Evolutionary conservation across 2,888 invertebrate genomes (phyloP).

Genomic region (Danaus chrysippus): DNA sequence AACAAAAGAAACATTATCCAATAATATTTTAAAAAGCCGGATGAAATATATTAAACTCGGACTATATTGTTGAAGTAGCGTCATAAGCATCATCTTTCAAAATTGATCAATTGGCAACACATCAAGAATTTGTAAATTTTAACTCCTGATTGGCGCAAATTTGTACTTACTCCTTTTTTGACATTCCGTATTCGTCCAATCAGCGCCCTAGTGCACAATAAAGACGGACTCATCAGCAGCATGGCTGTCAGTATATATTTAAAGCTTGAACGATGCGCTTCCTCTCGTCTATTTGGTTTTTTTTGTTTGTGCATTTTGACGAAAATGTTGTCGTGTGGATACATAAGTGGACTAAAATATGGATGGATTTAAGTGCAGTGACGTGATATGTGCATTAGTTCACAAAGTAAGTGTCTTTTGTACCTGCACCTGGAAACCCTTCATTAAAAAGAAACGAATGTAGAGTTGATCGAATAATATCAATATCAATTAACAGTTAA

Average conservation of each 20-base stretch:
- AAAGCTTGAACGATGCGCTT: constrained; percentile 91
- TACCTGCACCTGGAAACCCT: not conserved
- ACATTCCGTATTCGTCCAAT: constrained; percentile 77
- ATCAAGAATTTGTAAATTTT: constrained; percentile 56
- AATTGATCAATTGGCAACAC: constrained; percentile 45
- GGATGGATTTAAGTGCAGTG: constrained; percentile 78
- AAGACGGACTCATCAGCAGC: constrained; percentile 92
- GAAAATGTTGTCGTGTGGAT: constrained; percentile 78
- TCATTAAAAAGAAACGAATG: not conserved
- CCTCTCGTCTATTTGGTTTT: constrained; percentile 85
- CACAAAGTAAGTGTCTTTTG: constrained; percentile 51
- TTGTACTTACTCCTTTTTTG: constrained; percentile 54
- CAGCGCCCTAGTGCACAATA: constrained; percentile 83
- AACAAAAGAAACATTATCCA: no score
- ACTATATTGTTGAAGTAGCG: no score
- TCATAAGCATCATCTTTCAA: not conserved
- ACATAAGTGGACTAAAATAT: constrained; percentile 70
- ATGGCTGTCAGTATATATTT: constrained; percentile 99
- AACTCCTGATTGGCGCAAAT: constrained; percentile 55
- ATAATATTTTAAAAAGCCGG: no score
- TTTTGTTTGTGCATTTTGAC: constrained; percentile 76
- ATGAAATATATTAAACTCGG: no score
- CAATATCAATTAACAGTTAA: constrained; percentile 16
- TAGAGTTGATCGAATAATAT: constrained; percentile 4
- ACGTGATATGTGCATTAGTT: constrained; percentile 60